Conservation (phyloP, 1,140 invertebrate genomes). For the Antheraea pernyi region DNA sequence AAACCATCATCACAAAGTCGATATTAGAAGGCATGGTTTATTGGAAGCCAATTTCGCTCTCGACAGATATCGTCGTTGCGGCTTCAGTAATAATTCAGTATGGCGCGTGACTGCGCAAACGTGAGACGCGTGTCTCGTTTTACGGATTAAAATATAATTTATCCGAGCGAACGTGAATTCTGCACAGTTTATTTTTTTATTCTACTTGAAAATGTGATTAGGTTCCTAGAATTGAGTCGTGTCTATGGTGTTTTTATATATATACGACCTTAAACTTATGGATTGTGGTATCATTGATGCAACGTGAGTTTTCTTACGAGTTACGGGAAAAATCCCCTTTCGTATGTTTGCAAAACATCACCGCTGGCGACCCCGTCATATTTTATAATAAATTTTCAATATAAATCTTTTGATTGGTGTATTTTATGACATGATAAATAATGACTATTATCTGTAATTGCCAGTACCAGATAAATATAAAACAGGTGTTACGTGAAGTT, state of each 20-base stretch:
- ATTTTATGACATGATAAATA: not conserved
- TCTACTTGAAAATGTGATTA: not conserved
- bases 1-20: not conserved
- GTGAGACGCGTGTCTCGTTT: conserved; percentile 38
- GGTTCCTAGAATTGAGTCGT: not conserved
- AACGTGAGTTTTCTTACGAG: conserved; percentile 25
- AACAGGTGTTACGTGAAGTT: not conserved
- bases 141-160: conserved; percentile 4
- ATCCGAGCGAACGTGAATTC: conserved; percentile 37
- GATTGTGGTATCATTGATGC: conserved; percentile 24
- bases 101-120: conserved; percentile 54
- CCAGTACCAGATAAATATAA: not conserved
- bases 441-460: not conserved
- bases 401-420: not conserved
- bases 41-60: conserved; percentile 66
- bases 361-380: not conserved
- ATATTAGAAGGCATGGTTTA: not conserved
- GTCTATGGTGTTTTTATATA: conserved; percentile 6
- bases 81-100: conserved; percentile 63
- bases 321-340: conserved; percentile 22
- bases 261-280: conserved; percentile 11
- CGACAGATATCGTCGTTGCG: conserved; percentile 43
- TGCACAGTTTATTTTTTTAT: conserved; percentile 22
- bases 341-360: conserved; percentile 32
- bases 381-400: not conserved